A percentile compares a stretch with the other conserved stretches of the same genome.
phyloP scores from a whole-genome alignment of 1,140 invertebrate genomes.

The Triops longicaudatus region DNA sequence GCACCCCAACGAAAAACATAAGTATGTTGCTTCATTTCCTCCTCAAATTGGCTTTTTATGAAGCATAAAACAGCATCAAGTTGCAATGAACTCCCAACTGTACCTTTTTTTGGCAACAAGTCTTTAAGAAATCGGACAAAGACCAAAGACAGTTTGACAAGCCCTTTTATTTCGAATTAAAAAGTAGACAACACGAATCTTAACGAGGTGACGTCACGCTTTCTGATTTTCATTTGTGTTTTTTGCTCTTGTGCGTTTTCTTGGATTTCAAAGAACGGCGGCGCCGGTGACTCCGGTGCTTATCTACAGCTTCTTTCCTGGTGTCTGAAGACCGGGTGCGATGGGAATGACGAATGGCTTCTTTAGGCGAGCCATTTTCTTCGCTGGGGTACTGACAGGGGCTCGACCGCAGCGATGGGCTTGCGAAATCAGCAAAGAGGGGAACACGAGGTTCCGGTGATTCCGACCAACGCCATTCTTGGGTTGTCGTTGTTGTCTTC shows the following conservation, averaged over 20 bases:
- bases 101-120: background rate
- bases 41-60: constrained; percentile 1
- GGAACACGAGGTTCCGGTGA: background rate
- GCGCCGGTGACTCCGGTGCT: background rate
- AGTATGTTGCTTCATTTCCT: constrained; percentile 12
- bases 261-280: background rate
- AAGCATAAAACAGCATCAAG: background rate
- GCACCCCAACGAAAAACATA: background rate
- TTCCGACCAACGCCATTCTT: constrained; percentile 22
- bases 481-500: background rate
- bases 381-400: background rate
- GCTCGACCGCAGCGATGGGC: background rate
- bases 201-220: background rate
- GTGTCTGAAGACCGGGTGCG: background rate
- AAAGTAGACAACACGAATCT: background rate
- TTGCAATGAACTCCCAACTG: background rate
- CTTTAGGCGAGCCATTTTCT: constrained; percentile 2
- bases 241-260: background rate
- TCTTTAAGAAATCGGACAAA: background rate
- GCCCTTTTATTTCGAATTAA: background rate
- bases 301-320: constrained; percentile 4
- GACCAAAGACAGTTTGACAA: background rate
- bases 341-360: constrained; percentile 8
- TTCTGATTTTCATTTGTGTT: background rate
- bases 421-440: background rate